These are phyloP conservation scores for Meganola albula DNA, from an alignment of 2,888 invertebrate genomes.

Conservation along the genomic window DNA sequence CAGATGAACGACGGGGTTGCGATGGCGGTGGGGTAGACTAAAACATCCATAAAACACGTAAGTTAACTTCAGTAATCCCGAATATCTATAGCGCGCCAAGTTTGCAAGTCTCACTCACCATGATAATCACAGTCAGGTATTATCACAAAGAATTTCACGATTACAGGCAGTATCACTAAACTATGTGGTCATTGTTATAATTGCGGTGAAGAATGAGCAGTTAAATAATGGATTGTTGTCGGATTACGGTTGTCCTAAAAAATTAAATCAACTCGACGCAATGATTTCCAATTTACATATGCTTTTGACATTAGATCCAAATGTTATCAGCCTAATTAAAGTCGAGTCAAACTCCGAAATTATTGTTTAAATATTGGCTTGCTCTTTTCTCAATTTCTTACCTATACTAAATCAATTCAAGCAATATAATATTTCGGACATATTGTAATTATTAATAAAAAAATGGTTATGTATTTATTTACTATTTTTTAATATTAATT, in stretches of 20 bases:
- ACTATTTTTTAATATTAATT: too few species aligned
- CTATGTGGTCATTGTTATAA: constrained; percentile 19
- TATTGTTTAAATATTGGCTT: too few species aligned
- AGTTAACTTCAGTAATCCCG: constrained; percentile 4
- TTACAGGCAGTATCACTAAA: constrained; percentile 8
- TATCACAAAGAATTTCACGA: constrained; percentile 19
- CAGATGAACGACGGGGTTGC: constrained; percentile 46
- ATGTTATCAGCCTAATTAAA: background rate
- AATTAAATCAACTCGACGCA: constrained; percentile 2
- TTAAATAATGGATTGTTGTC: constrained; percentile 21
- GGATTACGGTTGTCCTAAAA: constrained; percentile 6
- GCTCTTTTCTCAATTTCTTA: too few species aligned
- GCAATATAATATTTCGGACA: too few species aligned
- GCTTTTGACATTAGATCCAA: constrained; percentile 13
- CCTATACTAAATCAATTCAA: too few species aligned
- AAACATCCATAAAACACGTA: constrained; percentile 24
- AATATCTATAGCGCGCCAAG: constrained; percentile 22
- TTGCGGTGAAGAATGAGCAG: constrained; percentile 15
- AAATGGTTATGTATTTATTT: too few species aligned
- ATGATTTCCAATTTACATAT: constrained; percentile 17
- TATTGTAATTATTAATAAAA: too few species aligned
- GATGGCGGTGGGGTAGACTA: constrained; percentile 56
- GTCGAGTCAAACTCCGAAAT: background rate
- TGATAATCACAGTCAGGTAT: constrained; percentile 13
- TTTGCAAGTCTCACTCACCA: constrained; percentile 24